Conservation (phyloP, 2,797 vertebrate species). For the Xyrichtys novacula region DNA sequence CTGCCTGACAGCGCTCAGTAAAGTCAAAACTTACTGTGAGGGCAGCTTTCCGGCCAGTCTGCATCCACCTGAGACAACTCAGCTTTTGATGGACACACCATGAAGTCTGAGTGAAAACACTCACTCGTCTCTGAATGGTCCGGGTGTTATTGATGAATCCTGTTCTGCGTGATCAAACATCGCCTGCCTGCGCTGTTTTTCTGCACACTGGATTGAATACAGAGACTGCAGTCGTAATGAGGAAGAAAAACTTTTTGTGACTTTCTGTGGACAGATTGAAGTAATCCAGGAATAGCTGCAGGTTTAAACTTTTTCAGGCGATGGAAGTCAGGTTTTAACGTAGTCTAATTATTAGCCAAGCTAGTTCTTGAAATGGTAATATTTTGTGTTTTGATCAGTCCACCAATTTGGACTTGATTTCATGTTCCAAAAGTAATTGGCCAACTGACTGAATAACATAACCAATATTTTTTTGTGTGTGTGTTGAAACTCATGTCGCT, state of each 20-base stretch:
- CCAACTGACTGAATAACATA: too few species aligned
- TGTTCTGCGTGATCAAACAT: slow-evolving; percentile 16
- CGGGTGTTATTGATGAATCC: slow-evolving; percentile 29
- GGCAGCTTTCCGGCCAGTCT: slow-evolving; percentile 15
- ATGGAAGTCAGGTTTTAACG: background rate
- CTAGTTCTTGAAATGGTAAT: background rate
- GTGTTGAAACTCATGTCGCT: background rate
- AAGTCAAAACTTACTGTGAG: slow-evolving; percentile 5
- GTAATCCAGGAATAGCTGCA: background rate
- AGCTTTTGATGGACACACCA: slow-evolving; percentile 27
- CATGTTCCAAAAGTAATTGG: background rate
- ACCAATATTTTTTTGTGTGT: too few species aligned
- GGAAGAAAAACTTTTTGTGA: background rate
- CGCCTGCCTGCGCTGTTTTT: slow-evolving; percentile 20
- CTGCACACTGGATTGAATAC: slow-evolving; percentile 9
- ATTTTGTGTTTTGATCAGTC: background rate
- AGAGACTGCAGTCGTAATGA: slow-evolving; percentile 6
- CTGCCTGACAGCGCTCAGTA: slow-evolving; percentile 4
- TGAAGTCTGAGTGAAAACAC: slow-evolving; percentile 13
- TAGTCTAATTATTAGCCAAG: too few species aligned
- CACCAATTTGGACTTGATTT: background rate
- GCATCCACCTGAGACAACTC: background rate
- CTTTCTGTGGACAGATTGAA: background rate
- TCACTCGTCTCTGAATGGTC: slow-evolving; percentile 31
- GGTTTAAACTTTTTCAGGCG: background rate